These are phyloP conservation scores for Rhabdophis nuchalis DNA, from an alignment of 2,797 vertebrate species.

Conservation along the genomic window DNA sequence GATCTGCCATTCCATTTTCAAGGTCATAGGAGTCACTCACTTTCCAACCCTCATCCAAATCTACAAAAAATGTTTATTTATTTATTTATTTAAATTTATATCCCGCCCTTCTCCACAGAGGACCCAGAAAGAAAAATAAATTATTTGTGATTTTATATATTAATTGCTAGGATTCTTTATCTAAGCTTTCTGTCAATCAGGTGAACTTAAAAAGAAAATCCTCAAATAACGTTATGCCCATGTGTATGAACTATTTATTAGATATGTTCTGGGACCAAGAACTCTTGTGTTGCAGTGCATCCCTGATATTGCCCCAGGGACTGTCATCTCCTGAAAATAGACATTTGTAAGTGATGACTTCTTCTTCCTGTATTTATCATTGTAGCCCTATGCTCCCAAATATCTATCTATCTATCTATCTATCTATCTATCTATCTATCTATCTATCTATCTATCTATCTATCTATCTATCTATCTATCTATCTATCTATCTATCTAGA, in stretches of 20 bases:
- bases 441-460: too few species aligned
- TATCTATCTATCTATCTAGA: too few species aligned
- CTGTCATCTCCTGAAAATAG: constrained; percentile 15
- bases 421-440: too few species aligned
- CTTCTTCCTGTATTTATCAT: constrained; percentile 1
- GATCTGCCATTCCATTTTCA: constrained; percentile 50
- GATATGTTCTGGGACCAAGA: constrained; percentile 8
- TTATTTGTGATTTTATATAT: constrained; percentile 27
- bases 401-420: too few species aligned
- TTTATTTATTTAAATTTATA: too few species aligned
- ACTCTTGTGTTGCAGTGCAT: neutral
- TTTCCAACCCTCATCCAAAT: neutral
- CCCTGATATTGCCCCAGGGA: constrained; percentile 9
- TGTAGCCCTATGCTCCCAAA: neutral
- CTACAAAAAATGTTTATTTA: too few species aligned
- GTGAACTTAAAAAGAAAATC: constrained; percentile 11
- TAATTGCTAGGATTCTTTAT: constrained; percentile 36
- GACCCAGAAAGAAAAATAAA: constrained; percentile 41
- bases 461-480: too few species aligned
- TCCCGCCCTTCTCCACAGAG: too few species aligned
- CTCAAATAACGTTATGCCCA: constrained; percentile 13
- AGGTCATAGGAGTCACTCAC: constrained; percentile 30
- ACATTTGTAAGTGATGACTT: neutral
- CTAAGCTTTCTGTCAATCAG: constrained; percentile 41
- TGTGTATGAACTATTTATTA: constrained; percentile 5